Percentiles rank a stretch among this genome's conserved stretches.
Conservation (phyloP, 2,797 vertebrate genomes). For the Girardinus metallicus region DNA sequence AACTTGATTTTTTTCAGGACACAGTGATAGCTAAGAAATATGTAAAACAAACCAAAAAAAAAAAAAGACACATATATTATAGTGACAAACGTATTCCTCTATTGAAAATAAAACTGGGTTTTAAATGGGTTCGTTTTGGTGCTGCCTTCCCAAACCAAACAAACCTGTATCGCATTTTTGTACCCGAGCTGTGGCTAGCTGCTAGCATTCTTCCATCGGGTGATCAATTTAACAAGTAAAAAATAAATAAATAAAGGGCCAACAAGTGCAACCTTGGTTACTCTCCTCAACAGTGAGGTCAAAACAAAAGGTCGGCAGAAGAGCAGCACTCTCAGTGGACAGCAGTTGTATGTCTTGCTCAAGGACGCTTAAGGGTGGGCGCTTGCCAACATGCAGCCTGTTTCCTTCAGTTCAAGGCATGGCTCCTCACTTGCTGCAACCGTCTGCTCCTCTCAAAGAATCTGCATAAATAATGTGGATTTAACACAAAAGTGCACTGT, state of each 20-base stretch:
- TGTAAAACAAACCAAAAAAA: no score
- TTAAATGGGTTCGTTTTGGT: slow-evolving; percentile 31
- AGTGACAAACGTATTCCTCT: background rate
- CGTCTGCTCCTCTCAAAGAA: slow-evolving; percentile 17
- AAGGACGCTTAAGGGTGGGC: slow-evolving; percentile 53
- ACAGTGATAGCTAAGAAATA: no score
- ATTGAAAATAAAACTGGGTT: slow-evolving; percentile 26
- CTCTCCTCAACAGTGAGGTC: slow-evolving; percentile 51
- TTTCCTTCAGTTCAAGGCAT: slow-evolving; percentile 18
- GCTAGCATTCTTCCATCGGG: slow-evolving; percentile 49
- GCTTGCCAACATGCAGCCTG: background rate
- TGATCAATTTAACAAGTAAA: slow-evolving; percentile 54
- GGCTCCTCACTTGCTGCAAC: slow-evolving; percentile 7
- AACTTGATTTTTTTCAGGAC: no score
- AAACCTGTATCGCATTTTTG: slow-evolving; percentile 26
- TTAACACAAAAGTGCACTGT: background rate
- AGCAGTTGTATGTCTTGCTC: slow-evolving; percentile 54
- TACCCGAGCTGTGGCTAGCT: slow-evolving; percentile 6
- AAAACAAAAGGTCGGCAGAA: slow-evolving; percentile 59
- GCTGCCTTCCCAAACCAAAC: slow-evolving; percentile 30
- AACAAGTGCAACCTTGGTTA: slow-evolving; percentile 35
- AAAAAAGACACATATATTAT: no score
- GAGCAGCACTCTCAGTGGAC: slow-evolving; percentile 38
- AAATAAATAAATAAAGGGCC: slow-evolving; percentile 7
- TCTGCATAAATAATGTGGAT: background rate